Base-by-base conservation (phyloP, 2,797 vertebrate genomes). In the Eleutherodactylus coqui region DNA sequence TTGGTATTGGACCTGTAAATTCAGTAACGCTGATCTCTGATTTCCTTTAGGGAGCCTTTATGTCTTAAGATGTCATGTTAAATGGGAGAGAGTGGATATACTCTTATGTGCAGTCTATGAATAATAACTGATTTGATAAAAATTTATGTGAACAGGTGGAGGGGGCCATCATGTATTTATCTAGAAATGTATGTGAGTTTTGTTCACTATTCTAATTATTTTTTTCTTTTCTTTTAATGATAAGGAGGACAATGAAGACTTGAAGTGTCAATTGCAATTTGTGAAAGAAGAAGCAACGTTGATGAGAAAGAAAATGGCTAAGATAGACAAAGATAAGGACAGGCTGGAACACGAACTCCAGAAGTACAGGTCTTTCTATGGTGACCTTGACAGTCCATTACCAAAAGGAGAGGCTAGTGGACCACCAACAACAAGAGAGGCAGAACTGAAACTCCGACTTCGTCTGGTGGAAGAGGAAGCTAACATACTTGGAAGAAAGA, bases 261-360 rank as follows among this genome's bases (percentile, higher is more conserved):
- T 99, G 86, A 99, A 98, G 91, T 99, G 98, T 89, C 98, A 99
- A 91, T 91, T 99, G 72, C 96, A 98, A 87, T 98, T 99, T 86
- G 96, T 97, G 89, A 99, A 98, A 91, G 98, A 99, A 90, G 98
- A 99, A 90, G 98, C 98, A 49, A 92, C 94, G 79, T 87, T 99
- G 90, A 99, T 99, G 98, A 96, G 98, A 86, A 99, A 99, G 91
- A 99, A 99, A 92, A 97, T 99, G 97, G 98, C 97, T 72, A 99
- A 98, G 92, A 98, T 99, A 0, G 98, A 99, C 89, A 99, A 99
- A 89, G 98, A 99, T 89, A 99, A 99, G 89, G 98, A 99, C 92
- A 93, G 97, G 27, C 95, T 98, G 49, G 98, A 99, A 70, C 96
- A 98, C 0, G 98, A 99, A 91, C 94, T 99, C 60, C 97, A 97